Base-by-base conservation (phyloP, 1,140 invertebrate species). In the Lepeophtheirus salmonis region DNA sequence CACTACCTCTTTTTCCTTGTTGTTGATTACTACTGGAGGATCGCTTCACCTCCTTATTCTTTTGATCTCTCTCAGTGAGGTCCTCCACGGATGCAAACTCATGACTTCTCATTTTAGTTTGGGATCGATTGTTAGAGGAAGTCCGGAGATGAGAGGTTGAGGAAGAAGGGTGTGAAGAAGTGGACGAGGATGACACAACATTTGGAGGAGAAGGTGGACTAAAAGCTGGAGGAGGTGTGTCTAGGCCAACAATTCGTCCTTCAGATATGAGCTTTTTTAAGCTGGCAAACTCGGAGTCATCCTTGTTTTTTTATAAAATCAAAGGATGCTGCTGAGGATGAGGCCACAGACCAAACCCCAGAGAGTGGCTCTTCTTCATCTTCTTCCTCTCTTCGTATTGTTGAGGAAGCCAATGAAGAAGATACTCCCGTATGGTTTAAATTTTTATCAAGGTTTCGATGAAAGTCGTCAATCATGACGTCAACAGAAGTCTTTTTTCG, bases 401-500 rank as follows among this genome's bases (percentile, higher is more conserved):
- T n/a, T n/a, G n/a, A n/a, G n/a, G n/a, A n/a, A n/a, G n/a, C n/a
- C n/a, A n/a, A n/a, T n/a, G n/a, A n/a, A n/a, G n/a, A n/a, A n/a
- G n/a, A n/a, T n/a, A n/a, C 49, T 18, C 49, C 49, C 20, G 16
- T 18, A 12, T 50, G 49, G 49, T 17, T 50, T 2, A 20, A 50
- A 3, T 18, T 16, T 16, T 26, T 26, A 22, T 26, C 30, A 17
- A 59, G 49, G 49, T 50, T 59, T 2, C 57, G 26, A 50, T 59
- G 57, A 50, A 59, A 59, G 23, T 59, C 57, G 12, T 59, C 57
- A 48, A 59, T 59, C 18, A 59, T 20, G 18, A 20, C 16, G 18
- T 59, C 57, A 14, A 59, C 23, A 16, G 30, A 50, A 22, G 30
- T 20, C 48, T 59, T 50, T 13, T 20, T 50, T 12, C 50, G 26